Percentiles rank a stretch among this genome's conserved stretches.
Evolutionary conservation across 92 coral and sea anemone genomes (phyloP).

Genomic region (Montipora capitata): DNA sequence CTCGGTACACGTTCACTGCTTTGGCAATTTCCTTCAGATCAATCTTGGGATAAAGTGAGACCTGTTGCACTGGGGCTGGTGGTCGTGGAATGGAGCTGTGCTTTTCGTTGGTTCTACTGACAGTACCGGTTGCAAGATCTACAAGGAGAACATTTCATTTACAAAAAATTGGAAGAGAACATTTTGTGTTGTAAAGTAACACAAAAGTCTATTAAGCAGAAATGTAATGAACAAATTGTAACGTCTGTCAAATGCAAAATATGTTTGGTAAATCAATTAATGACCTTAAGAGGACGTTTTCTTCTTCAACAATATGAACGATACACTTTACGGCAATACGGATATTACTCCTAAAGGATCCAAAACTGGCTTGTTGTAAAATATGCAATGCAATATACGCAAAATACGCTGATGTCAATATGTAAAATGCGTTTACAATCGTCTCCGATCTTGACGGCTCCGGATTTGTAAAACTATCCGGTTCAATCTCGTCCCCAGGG

Average conservation of each 20-base stretch:
- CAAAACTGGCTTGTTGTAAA: too few relatives aligned
- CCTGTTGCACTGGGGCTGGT: constrained; percentile 54
- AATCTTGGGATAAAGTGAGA: constrained; percentile 89
- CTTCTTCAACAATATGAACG: too few relatives aligned
- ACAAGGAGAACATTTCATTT: background rate
- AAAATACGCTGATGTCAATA: too few relatives aligned
- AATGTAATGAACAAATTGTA: background rate
- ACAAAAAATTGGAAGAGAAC: too few relatives aligned
- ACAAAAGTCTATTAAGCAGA: too few relatives aligned
- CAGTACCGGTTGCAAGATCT: constrained; percentile 98
- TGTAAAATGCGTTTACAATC: too few relatives aligned
- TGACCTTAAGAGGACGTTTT: background rate
- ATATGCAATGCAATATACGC: too few relatives aligned
- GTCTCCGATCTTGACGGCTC: too few relatives aligned
- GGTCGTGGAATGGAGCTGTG: constrained; percentile 89
- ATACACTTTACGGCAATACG: too few relatives aligned
- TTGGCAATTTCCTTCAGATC: constrained; percentile 97
- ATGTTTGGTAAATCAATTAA: background rate
- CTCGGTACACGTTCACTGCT: constrained; percentile 90
- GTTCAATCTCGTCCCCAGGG: too few relatives aligned
- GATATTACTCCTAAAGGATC: too few relatives aligned
- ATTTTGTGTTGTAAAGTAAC: background rate
- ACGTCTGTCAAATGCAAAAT: background rate
- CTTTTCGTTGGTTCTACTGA: constrained; percentile 80
- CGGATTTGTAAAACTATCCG: too few relatives aligned